Evolutionary conservation across 2,888 invertebrate species (phyloP), one percentile per base, ranked within the genome.

Genomic region (Zhuqinia jingwanae): DNA sequence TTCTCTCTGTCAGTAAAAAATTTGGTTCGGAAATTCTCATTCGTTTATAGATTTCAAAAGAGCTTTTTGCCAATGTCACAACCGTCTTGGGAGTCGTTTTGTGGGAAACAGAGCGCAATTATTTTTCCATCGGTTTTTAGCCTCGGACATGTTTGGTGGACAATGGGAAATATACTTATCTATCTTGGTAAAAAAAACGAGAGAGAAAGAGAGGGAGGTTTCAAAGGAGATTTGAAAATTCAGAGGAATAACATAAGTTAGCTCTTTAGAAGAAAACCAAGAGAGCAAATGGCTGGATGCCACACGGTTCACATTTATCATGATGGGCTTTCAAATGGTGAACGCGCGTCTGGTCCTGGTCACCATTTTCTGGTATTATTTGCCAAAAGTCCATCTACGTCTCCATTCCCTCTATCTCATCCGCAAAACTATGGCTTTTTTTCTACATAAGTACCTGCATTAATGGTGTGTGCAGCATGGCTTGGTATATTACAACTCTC

Each of bases 141-240:
- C 2, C 10, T 30, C 25, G 25, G 58, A 58, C 13, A 25, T 15
- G n/a, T 63, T 6, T 3, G 25, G n/a, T 25, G 25, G 25, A 25
- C 58, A 58, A 17, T 13, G 58, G 6, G 63, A 63, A n/a, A 30
- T 30, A 63, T 63, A 63, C 63, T 63, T 63, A 63, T 63, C 63
- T 15, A n/a, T n/a, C n/a, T n/a, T n/a, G n/a, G n/a, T n/a, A n/a
- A n/a, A n/a, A n/a, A n/a, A n/a, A n/a, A n/a, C n/a, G n/a, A n/a
- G n/a, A n/a, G 30, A 63, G n/a, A 15, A 58, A 30, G n/a, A 63
- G 27, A 5, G 30, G 30, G 60, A 73, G 63, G 83, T 65, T 65
- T 83, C 83, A 76, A 83, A 76, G 53, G 76, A 83, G 76, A 76
- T 83, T 83, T 83, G 76, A 65, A 83, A 83, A 83, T 83, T 75